phyloP scores from a whole-genome alignment of 2,888 invertebrate genomes.

The Cistogaster globosa region DNA sequence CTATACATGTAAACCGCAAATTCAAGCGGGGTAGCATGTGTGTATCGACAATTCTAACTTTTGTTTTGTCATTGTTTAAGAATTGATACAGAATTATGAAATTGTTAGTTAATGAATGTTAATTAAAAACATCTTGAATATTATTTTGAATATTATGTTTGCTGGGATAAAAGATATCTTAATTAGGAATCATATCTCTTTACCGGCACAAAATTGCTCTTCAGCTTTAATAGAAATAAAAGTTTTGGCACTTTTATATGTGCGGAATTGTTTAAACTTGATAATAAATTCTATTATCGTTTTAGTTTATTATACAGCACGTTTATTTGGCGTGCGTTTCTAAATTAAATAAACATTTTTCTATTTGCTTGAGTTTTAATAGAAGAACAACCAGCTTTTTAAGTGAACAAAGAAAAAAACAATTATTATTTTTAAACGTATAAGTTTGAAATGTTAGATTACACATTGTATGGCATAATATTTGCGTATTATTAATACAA shows the following conservation, averaged over 20 bases:
- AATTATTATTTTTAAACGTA: constrained; percentile 5
- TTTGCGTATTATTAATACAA: constrained; percentile 47
- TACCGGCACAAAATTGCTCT: neutral
- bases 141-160: neutral
- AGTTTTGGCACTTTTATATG: constrained; percentile 37
- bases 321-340: constrained; percentile 53
- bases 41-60: too few relatives aligned
- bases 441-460: constrained; percentile 47
- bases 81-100: neutral
- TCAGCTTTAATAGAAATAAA: neutral
- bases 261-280: constrained; percentile 28
- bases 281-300: constrained; percentile 63
- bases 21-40: too few relatives aligned
- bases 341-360: constrained; percentile 22
- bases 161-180: too few relatives aligned
- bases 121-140: neutral
- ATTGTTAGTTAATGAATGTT: neutral
- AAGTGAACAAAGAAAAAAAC: constrained; percentile 21
- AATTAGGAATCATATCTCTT: too few relatives aligned
- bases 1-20: too few relatives aligned
- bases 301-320: constrained; percentile 60
- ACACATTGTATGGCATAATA: constrained; percentile 55
- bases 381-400: too few relatives aligned
- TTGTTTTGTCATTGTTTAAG: too few relatives aligned
- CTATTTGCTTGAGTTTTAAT: too few relatives aligned